Percentiles rank a stretch among this genome's conserved stretches.
phyloP scores from a whole-genome alignment of 23 tunicate genomes.

The Clavelina lepadiformis region DNA sequence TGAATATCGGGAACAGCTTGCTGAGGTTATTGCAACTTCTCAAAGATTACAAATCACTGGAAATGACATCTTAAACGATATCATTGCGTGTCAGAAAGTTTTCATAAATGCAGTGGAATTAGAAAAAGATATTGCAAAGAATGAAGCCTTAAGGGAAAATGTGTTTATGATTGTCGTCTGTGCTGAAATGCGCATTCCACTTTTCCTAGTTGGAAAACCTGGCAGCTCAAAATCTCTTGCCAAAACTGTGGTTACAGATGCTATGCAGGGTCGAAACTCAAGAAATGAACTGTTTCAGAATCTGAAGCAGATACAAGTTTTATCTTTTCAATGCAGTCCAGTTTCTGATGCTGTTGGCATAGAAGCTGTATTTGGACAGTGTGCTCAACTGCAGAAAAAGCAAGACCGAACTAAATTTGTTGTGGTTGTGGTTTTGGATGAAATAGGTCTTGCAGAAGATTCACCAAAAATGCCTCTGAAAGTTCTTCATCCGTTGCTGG shows the following conservation, averaged over 20 bases:
- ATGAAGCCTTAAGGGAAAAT: slow-evolving; percentile 61
- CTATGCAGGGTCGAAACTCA: slow-evolving; percentile 50
- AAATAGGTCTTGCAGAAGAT: slow-evolving; percentile 71
- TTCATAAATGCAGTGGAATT: slow-evolving; percentile 22
- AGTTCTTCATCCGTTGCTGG: slow-evolving; percentile 61
- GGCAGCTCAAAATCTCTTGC: slow-evolving; percentile 69
- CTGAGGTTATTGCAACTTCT: background rate
- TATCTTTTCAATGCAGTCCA: slow-evolving; percentile 64
- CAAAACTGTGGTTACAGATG: slow-evolving; percentile 47
- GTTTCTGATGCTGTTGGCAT: slow-evolving; percentile 75
- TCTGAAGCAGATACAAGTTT: slow-evolving; percentile 50
- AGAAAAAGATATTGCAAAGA: slow-evolving; percentile 37
- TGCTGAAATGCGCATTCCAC: slow-evolving; percentile 59
- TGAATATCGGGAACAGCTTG: slow-evolving; percentile 15
- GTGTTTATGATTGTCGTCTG: slow-evolving; percentile 54
- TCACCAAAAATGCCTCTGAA: slow-evolving; percentile 52
- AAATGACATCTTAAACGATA: slow-evolving; percentile 12
- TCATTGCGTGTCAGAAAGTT: slow-evolving; percentile 38
- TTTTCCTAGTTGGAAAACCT: slow-evolving; percentile 59
- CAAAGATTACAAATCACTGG: background rate
- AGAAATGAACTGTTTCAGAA: slow-evolving; percentile 18
- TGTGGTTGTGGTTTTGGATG: slow-evolving; percentile 67
- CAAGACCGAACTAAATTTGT: slow-evolving; percentile 27
- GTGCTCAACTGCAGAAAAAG: slow-evolving; percentile 51
- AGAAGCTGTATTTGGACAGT: slow-evolving; percentile 47